phyloP scores from a whole-genome alignment of 2,797 vertebrate species.

The Alca torda region DNA sequence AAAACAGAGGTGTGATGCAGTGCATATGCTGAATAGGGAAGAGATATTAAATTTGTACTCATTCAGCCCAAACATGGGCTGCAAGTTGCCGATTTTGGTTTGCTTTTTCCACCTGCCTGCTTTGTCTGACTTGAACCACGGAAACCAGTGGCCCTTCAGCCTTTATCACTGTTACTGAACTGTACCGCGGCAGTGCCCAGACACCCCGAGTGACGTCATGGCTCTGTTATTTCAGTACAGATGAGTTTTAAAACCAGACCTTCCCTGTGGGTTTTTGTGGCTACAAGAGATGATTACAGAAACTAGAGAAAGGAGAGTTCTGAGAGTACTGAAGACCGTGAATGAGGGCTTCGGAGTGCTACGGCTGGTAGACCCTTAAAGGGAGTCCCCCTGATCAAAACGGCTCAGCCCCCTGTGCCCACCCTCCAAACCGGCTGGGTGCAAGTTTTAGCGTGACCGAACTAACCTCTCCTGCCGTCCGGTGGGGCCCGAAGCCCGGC shows the following conservation, averaged over 20 bases:
- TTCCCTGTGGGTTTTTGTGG: neutral
- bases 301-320: neutral
- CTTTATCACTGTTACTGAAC: neutral
- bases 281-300: neutral
- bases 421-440: neutral
- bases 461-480: neutral
- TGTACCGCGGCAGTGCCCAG: neutral
- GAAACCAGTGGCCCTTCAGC: neutral
- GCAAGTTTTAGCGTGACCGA: fast-evolving
- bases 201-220: neutral
- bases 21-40: constrained; percentile 1
- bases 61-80: constrained; percentile 7
- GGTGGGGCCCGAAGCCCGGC: neutral
- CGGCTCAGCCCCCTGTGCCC: neutral
- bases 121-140: neutral
- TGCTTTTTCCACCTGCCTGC: neutral
- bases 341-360: neutral
- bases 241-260: neutral
- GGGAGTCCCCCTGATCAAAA: neutral
- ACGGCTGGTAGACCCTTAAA: neutral
- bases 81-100: neutral
- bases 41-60: constrained; percentile 14
- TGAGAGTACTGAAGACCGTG: neutral
- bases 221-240: neutral
- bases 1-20: constrained; percentile 19